Evolutionary conservation across 1,140 invertebrate genomes (phyloP).

Genomic region (Mercenaria mercenaria): DNA sequence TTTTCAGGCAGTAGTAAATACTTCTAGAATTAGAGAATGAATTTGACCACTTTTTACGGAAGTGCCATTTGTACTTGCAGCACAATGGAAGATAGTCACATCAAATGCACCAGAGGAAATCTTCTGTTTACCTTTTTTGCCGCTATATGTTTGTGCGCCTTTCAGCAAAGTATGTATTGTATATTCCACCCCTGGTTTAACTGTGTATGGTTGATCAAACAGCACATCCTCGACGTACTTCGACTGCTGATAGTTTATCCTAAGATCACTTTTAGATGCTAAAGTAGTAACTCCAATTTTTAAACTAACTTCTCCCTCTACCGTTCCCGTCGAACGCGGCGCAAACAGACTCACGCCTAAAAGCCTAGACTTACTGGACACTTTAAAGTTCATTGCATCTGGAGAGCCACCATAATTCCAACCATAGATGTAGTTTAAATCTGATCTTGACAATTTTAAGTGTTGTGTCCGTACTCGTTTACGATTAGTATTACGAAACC

Average conservation of each 20-base stretch:
- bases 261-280: not conserved
- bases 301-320: not conserved
- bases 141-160: not conserved
- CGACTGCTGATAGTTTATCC: not conserved
- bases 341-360: not conserved
- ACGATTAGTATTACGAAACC: not conserved
- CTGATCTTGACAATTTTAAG: not conserved
- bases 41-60: not conserved
- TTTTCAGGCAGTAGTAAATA: too few species aligned
- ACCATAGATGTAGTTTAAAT: too few species aligned
- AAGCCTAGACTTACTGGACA: not conserved
- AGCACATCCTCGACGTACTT: not conserved
- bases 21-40: too few species aligned
- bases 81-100: not conserved
- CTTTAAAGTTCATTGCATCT: not conserved
- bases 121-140: not conserved
- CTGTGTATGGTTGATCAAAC: not conserved
- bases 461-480: not conserved
- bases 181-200: not conserved
- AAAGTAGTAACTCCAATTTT: not conserved
- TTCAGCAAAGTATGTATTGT: not conserved
- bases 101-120: not conserved
- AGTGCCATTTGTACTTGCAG: not conserved
- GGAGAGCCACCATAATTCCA: not conserved
- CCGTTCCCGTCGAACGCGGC: not conserved